A percentile compares a stretch with the other conserved stretches of the same genome.
phyloP scores from a whole-genome alignment of 1,140 invertebrate species.

The Leguminivora glycinivorella region DNA sequence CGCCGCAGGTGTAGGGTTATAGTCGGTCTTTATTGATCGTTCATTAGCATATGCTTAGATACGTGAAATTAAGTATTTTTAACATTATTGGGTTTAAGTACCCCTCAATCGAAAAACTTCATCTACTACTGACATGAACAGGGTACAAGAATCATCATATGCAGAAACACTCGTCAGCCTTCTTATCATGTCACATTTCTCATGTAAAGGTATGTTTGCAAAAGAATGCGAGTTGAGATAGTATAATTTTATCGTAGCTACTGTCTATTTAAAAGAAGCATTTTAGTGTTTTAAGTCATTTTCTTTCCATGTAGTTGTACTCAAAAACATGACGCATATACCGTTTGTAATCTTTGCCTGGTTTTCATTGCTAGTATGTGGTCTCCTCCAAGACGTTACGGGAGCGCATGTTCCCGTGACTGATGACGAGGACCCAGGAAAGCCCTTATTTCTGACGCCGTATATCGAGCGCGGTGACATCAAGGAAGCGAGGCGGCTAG shows the following conservation, averaged over 20 bases:
- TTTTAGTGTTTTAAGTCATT: neutral
- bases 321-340: neutral
- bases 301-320: neutral
- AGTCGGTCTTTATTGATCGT: no score
- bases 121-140: no score
- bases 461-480: conserved; percentile 77
- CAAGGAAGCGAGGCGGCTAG: conserved; percentile 34
- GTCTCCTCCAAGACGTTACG: neutral
- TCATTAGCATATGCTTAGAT: no score
- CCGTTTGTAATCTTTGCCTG: neutral
- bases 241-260: neutral
- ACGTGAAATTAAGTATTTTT: no score
- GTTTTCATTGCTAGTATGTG: neutral
- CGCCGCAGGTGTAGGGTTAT: no score
- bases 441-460: conserved; percentile 81
- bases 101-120: no score
- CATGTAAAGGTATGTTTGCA: no score
- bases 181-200: neutral
- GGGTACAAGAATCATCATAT: no score
- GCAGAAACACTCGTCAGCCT: no score
- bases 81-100: no score
- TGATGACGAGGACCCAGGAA: neutral
- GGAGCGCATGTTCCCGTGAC: neutral
- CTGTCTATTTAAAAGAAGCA: neutral
- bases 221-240: neutral